Evolutionary conservation across 2,888 invertebrate genomes (phyloP).

Genomic region (Callyntrura guangdongensis): DNA sequence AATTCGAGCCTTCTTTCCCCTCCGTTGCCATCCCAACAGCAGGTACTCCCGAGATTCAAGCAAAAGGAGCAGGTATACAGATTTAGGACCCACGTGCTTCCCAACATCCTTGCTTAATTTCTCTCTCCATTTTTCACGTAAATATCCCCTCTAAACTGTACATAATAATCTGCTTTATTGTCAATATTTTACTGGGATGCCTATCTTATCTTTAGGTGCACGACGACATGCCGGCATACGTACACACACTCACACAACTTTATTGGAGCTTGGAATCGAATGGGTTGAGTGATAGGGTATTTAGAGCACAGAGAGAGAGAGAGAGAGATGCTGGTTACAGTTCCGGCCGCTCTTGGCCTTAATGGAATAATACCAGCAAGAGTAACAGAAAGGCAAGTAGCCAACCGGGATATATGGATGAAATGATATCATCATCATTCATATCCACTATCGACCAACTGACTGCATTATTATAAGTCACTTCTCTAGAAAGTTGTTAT

Average conservation of each 20-base stretch:
- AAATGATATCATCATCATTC: background rate
- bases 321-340: background rate
- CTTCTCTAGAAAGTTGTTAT: slow-evolving; percentile 25
- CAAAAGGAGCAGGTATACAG: background rate
- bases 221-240: background rate
- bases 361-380: slow-evolving; percentile 54
- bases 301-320: background rate
- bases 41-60: background rate
- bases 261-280: background rate
- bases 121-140: background rate
- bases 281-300: background rate
- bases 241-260: background rate
- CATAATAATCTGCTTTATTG: background rate
- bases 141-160: background rate
- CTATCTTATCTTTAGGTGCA: background rate
- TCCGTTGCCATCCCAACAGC: background rate
- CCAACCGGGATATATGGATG: background rate
- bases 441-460: background rate
- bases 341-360: slow-evolving; percentile 60
- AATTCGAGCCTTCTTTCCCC: no score
- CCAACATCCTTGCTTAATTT: background rate
- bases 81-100: background rate
- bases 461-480: background rate
- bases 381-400: background rate
- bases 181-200: background rate